phyloP scores from a whole-genome alignment of 2,888 invertebrate species.

The Masnerella sp. region DNA sequence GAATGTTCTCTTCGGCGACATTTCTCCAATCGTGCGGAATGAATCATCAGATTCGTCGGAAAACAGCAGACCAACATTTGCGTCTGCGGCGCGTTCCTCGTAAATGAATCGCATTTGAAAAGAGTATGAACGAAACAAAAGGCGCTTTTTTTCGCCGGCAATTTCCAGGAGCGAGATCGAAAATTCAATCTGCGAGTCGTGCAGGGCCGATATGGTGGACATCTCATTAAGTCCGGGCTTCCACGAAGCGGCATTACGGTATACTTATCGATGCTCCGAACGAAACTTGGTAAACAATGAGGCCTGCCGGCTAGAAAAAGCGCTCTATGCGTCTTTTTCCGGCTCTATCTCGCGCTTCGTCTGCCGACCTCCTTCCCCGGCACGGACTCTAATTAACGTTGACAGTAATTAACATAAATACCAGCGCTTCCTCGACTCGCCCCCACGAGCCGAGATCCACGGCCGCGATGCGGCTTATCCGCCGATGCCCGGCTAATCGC shows the following conservation, averaged over 20 bases:
- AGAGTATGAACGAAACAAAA: neutral
- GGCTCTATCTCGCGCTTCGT: conserved; percentile 38
- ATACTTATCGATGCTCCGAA: conserved; percentile 71
- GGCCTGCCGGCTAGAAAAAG: conserved; percentile 55
- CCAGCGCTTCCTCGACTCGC: conserved; percentile 70
- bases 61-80: too few species aligned
- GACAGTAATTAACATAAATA: conserved; percentile 77
- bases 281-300: conserved; percentile 65
- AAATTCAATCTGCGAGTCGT: conserved; percentile 52
- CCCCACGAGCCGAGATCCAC: conserved; percentile 62
- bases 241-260: conserved; percentile 67
- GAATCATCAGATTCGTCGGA: conserved; percentile 30
- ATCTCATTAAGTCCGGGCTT: conserved; percentile 71
- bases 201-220: conserved; percentile 54
- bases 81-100: too few species aligned
- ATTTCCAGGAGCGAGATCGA: conserved; percentile 42
- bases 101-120: too few species aligned
- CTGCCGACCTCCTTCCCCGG: conserved; percentile 40
- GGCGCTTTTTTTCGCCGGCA: conserved; percentile 5
- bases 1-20: too few species aligned
- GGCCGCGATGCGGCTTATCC: conserved; percentile 68
- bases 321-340: conserved; percentile 27
- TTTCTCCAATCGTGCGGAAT: conserved; percentile 29
- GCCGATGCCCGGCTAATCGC: conserved; percentile 69
- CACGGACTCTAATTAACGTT: conserved; percentile 75